These are phyloP conservation scores for Petrocephalus microphthalmus DNA, from an alignment of 2,113 vertebrate species.

Conservation along the genomic window DNA sequence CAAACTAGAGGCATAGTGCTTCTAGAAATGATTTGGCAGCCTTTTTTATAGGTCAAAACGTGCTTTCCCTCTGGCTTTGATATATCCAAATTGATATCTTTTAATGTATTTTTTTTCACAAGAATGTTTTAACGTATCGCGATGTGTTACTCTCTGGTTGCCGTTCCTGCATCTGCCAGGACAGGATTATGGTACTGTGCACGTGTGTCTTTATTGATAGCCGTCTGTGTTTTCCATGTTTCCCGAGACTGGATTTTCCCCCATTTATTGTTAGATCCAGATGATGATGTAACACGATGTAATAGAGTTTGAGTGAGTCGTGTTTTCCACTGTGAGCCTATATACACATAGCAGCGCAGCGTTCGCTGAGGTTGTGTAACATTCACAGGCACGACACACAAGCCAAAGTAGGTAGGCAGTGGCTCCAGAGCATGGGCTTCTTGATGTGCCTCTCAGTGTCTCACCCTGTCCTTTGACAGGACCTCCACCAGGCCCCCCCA, in stretches of 20 bases:
- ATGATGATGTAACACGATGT: not conserved
- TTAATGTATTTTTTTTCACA: not conserved
- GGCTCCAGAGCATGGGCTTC: not conserved
- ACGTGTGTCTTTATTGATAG: not conserved
- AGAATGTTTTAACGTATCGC: not conserved
- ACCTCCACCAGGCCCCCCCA: slow-evolving; percentile 64
- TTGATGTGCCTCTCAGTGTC: not conserved
- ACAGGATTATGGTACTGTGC: not conserved
- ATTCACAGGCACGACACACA: not conserved
- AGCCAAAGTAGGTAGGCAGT: not conserved
- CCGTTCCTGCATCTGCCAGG: not conserved
- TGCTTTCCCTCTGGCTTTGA: not conserved
- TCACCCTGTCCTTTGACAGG: slow-evolving; percentile 45
- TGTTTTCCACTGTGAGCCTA: not conserved
- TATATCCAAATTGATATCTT: not conserved
- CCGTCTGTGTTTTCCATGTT: not conserved
- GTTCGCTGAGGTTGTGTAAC: not conserved
- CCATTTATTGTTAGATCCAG: not conserved
- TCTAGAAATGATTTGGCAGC: not conserved
- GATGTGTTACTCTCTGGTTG: not conserved
- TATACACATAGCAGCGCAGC: not conserved
- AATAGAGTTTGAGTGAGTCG: not conserved
- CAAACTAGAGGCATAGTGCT: not conserved
- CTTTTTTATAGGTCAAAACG: not conserved
- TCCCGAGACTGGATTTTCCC: not conserved